Base-by-base conservation (phyloP, 2,888 invertebrate species). In the Helicoverpa assulta region DNA sequence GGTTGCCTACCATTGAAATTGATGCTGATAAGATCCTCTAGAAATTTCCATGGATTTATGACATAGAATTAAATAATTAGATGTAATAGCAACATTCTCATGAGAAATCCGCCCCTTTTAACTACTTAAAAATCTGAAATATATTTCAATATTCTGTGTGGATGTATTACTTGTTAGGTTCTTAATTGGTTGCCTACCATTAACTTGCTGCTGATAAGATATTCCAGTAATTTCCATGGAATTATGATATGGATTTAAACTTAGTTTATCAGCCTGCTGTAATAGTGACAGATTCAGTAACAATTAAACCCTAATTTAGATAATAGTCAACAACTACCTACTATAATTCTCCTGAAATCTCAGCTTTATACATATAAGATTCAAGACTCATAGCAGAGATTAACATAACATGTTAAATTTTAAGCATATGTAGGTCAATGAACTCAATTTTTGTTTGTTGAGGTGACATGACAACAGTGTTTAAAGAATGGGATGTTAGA, bases 201-300 rank as follows among this genome's bases (percentile, higher is more conserved):
- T 5, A 12, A 62, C 1, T 47, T 26, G 55, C 54, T 66, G 18
- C 66, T 37, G 62, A 55, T 51, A 26, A 14, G 26, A 51, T 19
- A 16, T 67, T 67, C 67, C 16, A 66, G 67, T 66, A 40, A 29
- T 40, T 67, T 66, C 67, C n/a, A 67, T 65, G 12, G 8, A 37
- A 19, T 26, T 47, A 47, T 47, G 47, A 47, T 47, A 53, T 54
- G 33, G 33, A 54, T 18, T 54, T 18, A 53, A 40, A 6, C 18
- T 16, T 18, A 37, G n/a, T 67, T 67, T 55, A 66, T 67, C 37
- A 65, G 51, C 12, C 2, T 10, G 10, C 8, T 53, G 26, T 8
- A 21, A 43, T 53, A 43, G 19, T 19, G 16, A 43, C 19, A 63
- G n/a, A 53, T 53, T 63, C 16, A 19, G 1, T 10, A 43, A 33